Conservation (phyloP, 2,888 invertebrate genomes). For the Dugesia japonica region DNA sequence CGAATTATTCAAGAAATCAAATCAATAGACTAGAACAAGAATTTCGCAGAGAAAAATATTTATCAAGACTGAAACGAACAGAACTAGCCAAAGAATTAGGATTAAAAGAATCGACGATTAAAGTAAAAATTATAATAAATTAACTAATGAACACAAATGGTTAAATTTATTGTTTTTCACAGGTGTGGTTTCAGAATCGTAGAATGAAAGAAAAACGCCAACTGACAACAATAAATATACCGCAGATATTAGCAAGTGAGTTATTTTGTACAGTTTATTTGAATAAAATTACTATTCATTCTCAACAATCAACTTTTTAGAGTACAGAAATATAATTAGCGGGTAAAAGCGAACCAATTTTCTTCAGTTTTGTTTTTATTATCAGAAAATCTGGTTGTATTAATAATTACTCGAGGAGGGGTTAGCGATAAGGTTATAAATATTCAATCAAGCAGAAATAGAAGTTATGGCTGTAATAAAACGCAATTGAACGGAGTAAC, state of each 20-base stretch:
- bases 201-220: constrained; percentile 32
- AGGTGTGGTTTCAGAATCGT: constrained; percentile 33
- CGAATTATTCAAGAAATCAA: constrained; percentile 29
- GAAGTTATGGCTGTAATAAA: not conserved
- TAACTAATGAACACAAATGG: not conserved
- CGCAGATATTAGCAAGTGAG: constrained; percentile 29
- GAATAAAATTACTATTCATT: not conserved
- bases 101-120: constrained; percentile 29
- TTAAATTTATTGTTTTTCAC: not conserved
- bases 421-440: not conserved
- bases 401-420: constrained; percentile 20
- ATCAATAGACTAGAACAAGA: constrained; percentile 25
- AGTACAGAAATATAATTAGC: constrained; percentile 9
- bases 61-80: constrained; percentile 25
- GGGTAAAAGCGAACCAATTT: not conserved
- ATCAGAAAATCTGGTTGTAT: constrained; percentile 2
- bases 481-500: not conserved
- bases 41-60: constrained; percentile 24
- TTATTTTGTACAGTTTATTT: not conserved
- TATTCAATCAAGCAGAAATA: not conserved
- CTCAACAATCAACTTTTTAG: not conserved
- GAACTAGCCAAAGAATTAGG: constrained; percentile 26
- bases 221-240: constrained; percentile 25
- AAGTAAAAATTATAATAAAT: constrained; percentile 8
- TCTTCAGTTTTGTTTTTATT: not conserved